A percentile compares a stretch with the other conserved stretches of the same genome.
phyloP scores from a whole-genome alignment of 2,113 vertebrate genomes.

The Eidolon helvum region DNA sequence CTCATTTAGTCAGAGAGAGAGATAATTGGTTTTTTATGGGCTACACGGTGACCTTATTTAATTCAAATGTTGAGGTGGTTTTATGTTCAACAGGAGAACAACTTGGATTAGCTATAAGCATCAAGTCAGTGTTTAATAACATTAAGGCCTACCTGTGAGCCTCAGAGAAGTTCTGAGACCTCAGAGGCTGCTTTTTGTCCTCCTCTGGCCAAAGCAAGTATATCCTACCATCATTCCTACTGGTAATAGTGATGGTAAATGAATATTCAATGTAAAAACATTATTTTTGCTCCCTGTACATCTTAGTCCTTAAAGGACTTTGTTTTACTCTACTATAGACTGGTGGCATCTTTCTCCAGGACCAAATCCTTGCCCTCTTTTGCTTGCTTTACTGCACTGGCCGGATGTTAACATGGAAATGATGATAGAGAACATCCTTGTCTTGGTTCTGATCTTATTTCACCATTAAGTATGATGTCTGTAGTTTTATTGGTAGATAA shows the following conservation, averaged over 20 bases:
- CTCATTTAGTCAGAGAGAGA: background rate
- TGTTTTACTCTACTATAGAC: background rate
- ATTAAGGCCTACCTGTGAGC: background rate
- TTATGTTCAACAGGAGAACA: background rate
- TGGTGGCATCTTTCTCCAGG: background rate
- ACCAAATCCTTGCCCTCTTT: background rate
- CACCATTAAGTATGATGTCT: background rate
- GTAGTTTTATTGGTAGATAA: background rate
- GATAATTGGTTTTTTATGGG: background rate
- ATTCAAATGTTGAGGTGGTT: background rate
- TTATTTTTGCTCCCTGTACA: background rate
- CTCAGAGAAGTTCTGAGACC: background rate
- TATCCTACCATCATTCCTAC: background rate
- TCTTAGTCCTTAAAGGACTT: background rate
- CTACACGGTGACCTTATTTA: background rate
- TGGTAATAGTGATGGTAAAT: background rate
- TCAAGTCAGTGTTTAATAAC: background rate
- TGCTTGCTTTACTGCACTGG: background rate
- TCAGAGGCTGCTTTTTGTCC: background rate
- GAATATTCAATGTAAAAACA: background rate
- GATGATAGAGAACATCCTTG: background rate
- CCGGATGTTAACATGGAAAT: background rate
- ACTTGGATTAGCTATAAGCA: background rate
- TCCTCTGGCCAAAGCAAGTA: background rate
- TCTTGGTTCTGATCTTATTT: conserved; percentile 25